Conservation (phyloP, 2,888 invertebrate species). For the Mimas tiliae region DNA sequence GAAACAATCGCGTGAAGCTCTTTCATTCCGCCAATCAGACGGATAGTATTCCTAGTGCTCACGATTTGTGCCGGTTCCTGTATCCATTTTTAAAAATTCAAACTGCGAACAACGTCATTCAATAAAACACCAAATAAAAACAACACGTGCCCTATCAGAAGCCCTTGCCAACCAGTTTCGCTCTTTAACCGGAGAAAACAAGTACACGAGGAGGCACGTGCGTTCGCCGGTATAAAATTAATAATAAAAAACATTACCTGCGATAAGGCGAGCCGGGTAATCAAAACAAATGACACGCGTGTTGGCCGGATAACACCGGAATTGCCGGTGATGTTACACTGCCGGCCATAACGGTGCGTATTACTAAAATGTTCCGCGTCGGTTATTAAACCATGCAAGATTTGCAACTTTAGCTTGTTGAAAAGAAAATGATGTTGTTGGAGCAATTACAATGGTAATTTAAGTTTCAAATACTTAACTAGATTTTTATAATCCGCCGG, state of each 20-base stretch:
- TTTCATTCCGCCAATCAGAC: no score
- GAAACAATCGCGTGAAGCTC: no score
- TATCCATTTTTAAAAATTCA: no score
- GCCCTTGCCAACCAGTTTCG: neutral
- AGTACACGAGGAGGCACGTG: constrained; percentile 5
- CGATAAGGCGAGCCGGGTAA: constrained; percentile 50
- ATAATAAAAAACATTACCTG: constrained; percentile 52
- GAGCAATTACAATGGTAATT: no score
- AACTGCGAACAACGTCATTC: no score
- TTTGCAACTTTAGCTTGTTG: neutral
- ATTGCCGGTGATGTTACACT: constrained; percentile 20
- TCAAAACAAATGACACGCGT: constrained; percentile 70
- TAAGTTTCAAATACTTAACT: no score
- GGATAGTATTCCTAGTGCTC: no score
- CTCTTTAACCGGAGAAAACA: neutral
- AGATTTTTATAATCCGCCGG: no score
- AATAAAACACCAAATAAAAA: no score
- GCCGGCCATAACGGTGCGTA: neutral
- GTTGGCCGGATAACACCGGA: constrained; percentile 48
- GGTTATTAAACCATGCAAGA: neutral
- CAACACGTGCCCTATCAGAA: neutral
- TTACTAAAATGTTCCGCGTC: neutral
- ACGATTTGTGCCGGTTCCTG: no score
- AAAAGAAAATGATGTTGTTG: neutral
- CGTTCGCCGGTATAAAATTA: constrained; percentile 40